Evolutionary conservation across 2,888 invertebrate species (phyloP), one percentile per base, ranked within the genome.

Genomic region (Pseudolycoriella hygida): DNA sequence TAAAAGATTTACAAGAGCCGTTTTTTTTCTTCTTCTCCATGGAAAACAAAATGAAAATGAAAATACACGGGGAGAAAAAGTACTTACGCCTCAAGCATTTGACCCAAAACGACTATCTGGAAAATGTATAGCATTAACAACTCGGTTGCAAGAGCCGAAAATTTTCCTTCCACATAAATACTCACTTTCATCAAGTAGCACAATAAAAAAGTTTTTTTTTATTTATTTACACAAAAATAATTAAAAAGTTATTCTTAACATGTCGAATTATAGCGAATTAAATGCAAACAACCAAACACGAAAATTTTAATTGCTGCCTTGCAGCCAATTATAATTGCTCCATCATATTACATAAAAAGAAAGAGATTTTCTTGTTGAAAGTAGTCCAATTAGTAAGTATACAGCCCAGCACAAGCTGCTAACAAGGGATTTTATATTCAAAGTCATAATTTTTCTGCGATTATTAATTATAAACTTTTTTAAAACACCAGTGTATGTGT

Each of bases 261-360:
- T 40, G 40, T 40, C 40, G 40, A 40, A 40, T 40, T 40, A 40
- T 12, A 40, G 18, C 25, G 40, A 17, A 40, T 18, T 40, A 18
- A 40, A 40, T 40, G 40, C 40, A 40, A 40, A 40, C 40, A 40
- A 40, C 40, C 40, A 40, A 40, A 40, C 19, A 40, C 40, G 30
- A 43, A 43, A 42, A 17, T 43, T 43, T 43, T 43, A 43, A 43
- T 43, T 43, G 43, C 43, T 43, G 43, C 43, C 43, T 43, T 43
- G 43, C 43, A 43, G 43, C 43, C 31, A 43, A 43, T 43, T 43
- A 43, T 43, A 43, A 43, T 43, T 43, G 43, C 43, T 32, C 32
- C 43, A 25, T 34, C 43, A 32, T 32, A 31, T 31, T 14, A 37
- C 15, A 39, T 17, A 39, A 39, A 10, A 39, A 17, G 17, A 39